phyloP scores from a whole-genome alignment of 2,113 vertebrate genomes.

The Uria lomvia region DNA sequence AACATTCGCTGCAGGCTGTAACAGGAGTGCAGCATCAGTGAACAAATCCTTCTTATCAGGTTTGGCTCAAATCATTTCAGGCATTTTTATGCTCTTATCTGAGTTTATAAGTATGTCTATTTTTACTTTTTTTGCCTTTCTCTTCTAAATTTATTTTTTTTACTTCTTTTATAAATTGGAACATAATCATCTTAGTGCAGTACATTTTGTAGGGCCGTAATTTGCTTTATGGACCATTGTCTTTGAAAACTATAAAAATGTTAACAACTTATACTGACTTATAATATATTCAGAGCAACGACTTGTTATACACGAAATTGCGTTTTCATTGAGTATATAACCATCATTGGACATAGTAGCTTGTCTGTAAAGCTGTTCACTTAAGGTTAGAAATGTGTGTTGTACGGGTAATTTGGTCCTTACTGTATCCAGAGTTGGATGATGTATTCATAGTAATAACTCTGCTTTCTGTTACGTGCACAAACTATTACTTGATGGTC shows the following conservation, averaged over 20 bases:
- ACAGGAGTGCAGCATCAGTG: constrained; percentile 36
- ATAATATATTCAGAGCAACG: neutral
- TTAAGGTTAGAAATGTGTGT: neutral
- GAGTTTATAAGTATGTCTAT: neutral
- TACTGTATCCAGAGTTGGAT: neutral
- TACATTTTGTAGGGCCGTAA: neutral
- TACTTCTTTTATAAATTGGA: neutral
- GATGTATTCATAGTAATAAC: neutral
- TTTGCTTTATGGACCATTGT: neutral
- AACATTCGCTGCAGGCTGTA: constrained; percentile 39
- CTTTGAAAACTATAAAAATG: neutral
- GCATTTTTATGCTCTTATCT: constrained; percentile 3
- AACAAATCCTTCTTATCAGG: constrained; percentile 38
- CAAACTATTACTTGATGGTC: neutral
- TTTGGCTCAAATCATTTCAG: constrained; percentile 14
- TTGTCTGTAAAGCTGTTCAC: neutral
- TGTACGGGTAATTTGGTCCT: neutral
- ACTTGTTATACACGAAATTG: neutral
- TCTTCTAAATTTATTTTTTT: neutral
- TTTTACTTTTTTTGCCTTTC: neutral
- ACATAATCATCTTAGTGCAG: neutral
- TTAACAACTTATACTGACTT: neutral
- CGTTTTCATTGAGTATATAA: neutral
- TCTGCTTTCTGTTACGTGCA: neutral
- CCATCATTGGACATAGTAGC: neutral